Percentiles rank a stretch among this genome's conserved stretches.
phyloP scores from a whole-genome alignment of 2,797 vertebrate genomes.

The Rhadinocentrus ornatus region DNA sequence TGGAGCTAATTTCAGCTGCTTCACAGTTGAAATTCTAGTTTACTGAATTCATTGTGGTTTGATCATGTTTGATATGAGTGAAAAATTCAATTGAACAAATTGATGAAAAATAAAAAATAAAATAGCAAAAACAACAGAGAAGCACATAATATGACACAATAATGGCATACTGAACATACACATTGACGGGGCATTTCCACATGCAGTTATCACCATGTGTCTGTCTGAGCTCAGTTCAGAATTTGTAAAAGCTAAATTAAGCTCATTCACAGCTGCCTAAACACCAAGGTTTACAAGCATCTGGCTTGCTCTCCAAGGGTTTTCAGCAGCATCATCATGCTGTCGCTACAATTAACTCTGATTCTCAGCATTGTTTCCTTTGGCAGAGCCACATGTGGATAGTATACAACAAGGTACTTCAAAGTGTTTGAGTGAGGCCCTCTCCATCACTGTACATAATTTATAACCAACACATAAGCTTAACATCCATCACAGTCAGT shows the following conservation, averaged over 20 bases:
- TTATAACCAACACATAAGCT: conserved; percentile 3
- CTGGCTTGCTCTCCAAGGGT: conserved; percentile 1
- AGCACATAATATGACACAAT: too few relatives aligned
- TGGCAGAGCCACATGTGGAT: background rate
- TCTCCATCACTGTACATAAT: background rate
- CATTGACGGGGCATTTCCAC: background rate
- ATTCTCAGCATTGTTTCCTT: background rate
- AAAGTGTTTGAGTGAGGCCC: background rate
- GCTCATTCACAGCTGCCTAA: background rate
- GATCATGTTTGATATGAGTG: too few relatives aligned
- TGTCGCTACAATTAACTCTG: background rate
- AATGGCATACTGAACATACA: background rate
- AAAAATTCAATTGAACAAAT: background rate
- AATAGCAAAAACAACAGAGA: too few relatives aligned
- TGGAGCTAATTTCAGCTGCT: too few relatives aligned
- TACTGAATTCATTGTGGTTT: too few relatives aligned
- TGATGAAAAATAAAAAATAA: background rate
- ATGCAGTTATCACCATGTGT: background rate
- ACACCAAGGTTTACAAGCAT: background rate
- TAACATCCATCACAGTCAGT: background rate
- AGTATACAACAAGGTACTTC: background rate
- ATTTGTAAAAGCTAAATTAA: background rate
- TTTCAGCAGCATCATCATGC: background rate
- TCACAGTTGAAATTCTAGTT: too few relatives aligned
- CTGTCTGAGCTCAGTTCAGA: background rate